Evolutionary conservation across 2,888 invertebrate genomes (phyloP), one percentile per base, ranked within the genome.

Genomic region (Lymantria dispar): DNA sequence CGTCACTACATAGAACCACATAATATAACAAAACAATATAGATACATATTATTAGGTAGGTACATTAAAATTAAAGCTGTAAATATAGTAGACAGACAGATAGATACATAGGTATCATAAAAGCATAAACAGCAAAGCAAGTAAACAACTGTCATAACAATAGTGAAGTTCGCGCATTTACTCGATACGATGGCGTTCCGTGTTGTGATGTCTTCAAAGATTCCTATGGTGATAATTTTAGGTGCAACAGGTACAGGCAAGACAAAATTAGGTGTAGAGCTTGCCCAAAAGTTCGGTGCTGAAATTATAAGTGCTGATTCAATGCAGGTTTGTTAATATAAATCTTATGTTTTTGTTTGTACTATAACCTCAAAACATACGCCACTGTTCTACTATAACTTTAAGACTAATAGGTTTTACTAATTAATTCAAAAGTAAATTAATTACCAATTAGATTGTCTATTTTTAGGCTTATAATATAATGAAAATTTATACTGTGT

Each of bases 261-360:
- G 92, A 98, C 99, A 0, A 98, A 98, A 87, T 91, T 99, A 65
- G 96, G 98, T 51, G 92, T 99, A 52, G 97, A 98, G 91, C 90
- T 99, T 60, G 98, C 98, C 0, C 93, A 94, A 71, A 94, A 93
- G 76, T 98, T 96, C 83, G 93, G 93, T 62, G 96, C 98, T 29
- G 99, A 99, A 93, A 95, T 99, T 52, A 96, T 99, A 54, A 98
- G 98, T 76, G 98, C 99, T 0, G 99, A 99, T 94, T 98, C 99
- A 14, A 99, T 99, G 98, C 99, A 99, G 95, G 98, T 98, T 77
- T 67, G 75, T 70, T 40, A 3, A n/a, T 30, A 33, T 22, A 47
- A 53, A 46, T 58, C 8, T 39, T 10, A 10, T 46, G 22, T 2
- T 7, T 39, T 11, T 39, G 37, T n/a, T 33, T 42, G 49, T 22